Percentiles rank a stretch among this genome's conserved stretches.
These are phyloP conservation scores for Simalia tracyae DNA, from an alignment of 2,797 vertebrate genomes.

Conservation along the genomic window DNA sequence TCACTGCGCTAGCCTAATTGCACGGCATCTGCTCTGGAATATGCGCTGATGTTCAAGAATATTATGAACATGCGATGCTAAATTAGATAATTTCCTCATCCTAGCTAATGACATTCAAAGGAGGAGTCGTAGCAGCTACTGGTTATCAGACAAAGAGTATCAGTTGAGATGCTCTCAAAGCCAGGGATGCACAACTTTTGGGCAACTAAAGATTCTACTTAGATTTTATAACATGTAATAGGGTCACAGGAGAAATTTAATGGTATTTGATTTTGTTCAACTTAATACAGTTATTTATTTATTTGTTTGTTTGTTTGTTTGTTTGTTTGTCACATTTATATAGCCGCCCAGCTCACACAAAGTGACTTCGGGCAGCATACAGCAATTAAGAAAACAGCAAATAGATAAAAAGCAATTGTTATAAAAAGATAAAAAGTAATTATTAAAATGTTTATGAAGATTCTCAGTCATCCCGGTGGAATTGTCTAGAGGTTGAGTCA, in stretches of 20 bases:
- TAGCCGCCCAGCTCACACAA: no score
- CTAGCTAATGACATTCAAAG: not conserved
- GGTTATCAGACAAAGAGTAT: not conserved
- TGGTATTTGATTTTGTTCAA: not conserved
- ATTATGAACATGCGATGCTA: not conserved
- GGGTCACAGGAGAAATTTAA: not conserved
- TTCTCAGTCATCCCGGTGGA: no score
- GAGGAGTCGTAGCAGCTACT: not conserved
- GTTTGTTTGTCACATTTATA: no score
- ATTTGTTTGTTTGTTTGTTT: no score
- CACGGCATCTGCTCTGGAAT: not conserved
- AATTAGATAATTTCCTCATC: not conserved
- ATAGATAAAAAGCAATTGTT: no score
- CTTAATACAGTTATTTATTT: not conserved
- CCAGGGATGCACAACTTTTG: not conserved
- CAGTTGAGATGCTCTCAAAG: not conserved
- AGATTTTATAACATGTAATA: not conserved
- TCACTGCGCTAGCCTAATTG: not conserved
- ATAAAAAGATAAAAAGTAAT: no score
- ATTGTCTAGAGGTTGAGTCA: no score
- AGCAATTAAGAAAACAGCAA: no score
- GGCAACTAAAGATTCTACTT: not conserved
- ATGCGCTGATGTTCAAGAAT: not conserved
- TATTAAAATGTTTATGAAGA: no score
- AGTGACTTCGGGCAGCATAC: no score